phyloP scores from a whole-genome alignment of 2,888 invertebrate species.

The Tipula lateralis region DNA sequence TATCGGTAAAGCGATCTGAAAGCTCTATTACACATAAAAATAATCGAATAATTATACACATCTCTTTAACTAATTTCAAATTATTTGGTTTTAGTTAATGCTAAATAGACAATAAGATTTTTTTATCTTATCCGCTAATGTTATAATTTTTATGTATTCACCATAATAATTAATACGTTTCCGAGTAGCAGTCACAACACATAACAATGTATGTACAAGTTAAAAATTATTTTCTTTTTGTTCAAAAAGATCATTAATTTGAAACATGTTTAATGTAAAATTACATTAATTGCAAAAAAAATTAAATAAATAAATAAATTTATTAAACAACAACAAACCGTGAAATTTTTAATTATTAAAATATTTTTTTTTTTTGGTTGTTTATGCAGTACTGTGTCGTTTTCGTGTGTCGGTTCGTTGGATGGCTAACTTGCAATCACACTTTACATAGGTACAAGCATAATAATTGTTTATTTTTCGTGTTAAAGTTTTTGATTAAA shows the following conservation, averaged over 20 bases:
- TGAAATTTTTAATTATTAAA: background rate
- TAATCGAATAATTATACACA: background rate
- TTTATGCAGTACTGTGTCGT: background rate
- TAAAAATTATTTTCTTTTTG: conserved; percentile 6
- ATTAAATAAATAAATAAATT: background rate
- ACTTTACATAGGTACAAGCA: background rate
- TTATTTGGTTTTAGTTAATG: background rate
- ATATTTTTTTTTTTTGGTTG: background rate
- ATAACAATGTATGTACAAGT: background rate
- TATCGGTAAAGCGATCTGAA: background rate
- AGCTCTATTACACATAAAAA: background rate
- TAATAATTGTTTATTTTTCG: background rate
- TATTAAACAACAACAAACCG: background rate
- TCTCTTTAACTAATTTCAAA: background rate
- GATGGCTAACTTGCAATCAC: background rate
- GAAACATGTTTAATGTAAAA: background rate
- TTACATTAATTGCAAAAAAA: background rate
- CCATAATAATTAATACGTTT: background rate
- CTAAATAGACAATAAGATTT: background rate
- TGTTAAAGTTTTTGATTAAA: background rate
- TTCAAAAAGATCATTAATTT: background rate
- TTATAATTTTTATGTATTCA: background rate
- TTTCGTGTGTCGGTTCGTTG: background rate
- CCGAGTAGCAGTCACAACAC: background rate
- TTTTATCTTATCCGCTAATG: background rate